phyloP scores from a whole-genome alignment of 2,113 vertebrate genomes.

The Hippocampus comes region DNA sequence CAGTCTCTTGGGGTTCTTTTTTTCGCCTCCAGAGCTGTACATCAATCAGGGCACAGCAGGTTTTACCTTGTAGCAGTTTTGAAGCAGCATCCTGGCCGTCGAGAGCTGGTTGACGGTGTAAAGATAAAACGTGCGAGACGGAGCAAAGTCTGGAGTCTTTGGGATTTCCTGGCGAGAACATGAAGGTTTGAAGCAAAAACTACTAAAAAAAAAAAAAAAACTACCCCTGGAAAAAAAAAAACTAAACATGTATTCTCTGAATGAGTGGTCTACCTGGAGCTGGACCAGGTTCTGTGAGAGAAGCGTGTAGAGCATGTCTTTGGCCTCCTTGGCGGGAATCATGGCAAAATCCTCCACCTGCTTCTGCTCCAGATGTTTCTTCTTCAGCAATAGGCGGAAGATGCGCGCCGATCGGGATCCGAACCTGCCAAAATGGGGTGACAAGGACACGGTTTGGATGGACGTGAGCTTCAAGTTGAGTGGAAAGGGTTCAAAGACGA shows the following conservation, averaged over 20 bases:
- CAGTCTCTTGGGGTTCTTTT: no score
- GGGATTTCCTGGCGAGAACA: conserved; percentile 82
- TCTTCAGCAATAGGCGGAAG: conserved; percentile 82
- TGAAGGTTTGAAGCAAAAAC: background rate
- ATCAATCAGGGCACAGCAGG: background rate
- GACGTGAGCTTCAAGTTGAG: background rate
- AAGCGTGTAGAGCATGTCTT: conserved; percentile 96
- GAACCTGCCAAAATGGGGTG: conserved; percentile 72
- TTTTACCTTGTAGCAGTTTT: conserved; percentile 87
- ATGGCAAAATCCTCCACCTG: conserved; percentile 98
- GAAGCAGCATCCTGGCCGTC: conserved; percentile 82
- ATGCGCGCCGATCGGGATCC: conserved; percentile 90
- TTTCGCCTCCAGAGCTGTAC: background rate
- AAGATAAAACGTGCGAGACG: conserved; percentile 92
- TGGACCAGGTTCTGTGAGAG: conserved; percentile 86
- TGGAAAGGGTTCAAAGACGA: background rate
- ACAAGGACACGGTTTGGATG: background rate
- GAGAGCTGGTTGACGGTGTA: conserved; percentile 83
- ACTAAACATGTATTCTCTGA: no score
- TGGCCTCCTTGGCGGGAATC: conserved; percentile 96
- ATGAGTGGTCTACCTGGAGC: conserved; percentile 76
- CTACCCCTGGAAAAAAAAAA: no score
- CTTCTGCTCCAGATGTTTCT: conserved; percentile 93
- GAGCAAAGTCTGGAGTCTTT: conserved; percentile 90
- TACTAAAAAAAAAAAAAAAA: no score